Conservation (phyloP, 2,888 invertebrate species). For the Thyatira batis region DNA sequence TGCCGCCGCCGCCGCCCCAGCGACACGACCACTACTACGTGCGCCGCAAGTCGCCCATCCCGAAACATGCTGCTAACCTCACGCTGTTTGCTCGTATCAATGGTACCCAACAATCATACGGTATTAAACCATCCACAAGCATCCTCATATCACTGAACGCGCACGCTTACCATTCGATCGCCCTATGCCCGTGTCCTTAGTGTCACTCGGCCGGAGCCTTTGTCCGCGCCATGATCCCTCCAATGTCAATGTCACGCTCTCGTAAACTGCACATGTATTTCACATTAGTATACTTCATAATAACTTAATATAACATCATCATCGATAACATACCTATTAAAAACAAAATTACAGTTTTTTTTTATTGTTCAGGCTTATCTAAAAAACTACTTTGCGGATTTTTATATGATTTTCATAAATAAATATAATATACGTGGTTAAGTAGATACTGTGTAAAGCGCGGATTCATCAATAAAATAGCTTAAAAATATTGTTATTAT, state of each 20-base stretch:
- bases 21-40: slow-evolving; percentile 78
- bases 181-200: slow-evolving; percentile 6
- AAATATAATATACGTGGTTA: no score
- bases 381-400: no score
- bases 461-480: no score
- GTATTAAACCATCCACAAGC: slow-evolving; percentile 20
- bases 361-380: no score
- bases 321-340: no score
- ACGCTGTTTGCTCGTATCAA: slow-evolving; percentile 75
- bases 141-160: slow-evolving; percentile 35
- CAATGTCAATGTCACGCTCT: slow-evolving; percentile 67
- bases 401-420: no score
- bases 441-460: no score
- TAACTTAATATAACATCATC: no score
- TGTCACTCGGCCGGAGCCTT: slow-evolving; percentile 14
- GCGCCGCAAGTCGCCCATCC: slow-evolving; percentile 78
- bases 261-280: slow-evolving; percentile 31
- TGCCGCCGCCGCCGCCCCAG: slow-evolving; percentile 75
- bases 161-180: slow-evolving; percentile 23
- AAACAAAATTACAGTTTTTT: background rate
- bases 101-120: slow-evolving; percentile 56
- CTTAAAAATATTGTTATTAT: no score
- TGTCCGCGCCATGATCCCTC: slow-evolving; percentile 34
- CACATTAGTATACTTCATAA: slow-evolving; percentile 21
- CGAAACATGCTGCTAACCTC: slow-evolving; percentile 68